Evolutionary conservation across 2,113 vertebrate genomes (phyloP).

Genomic region (Pedetes capensis): DNA sequence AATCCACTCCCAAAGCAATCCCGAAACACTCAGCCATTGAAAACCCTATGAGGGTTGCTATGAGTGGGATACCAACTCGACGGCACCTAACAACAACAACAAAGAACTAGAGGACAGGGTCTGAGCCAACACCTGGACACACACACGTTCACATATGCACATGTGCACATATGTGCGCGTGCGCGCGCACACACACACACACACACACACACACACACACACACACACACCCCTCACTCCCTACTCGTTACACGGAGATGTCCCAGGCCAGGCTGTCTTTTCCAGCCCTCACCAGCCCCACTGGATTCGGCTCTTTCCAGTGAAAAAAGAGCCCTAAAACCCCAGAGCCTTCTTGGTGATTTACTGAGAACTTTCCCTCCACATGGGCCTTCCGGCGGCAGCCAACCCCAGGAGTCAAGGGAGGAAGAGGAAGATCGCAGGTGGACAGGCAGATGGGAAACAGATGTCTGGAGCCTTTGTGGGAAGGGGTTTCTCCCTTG

Average conservation of each 20-base stretch:
- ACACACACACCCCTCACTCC: background rate
- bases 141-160: background rate
- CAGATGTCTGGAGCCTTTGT: constrained; percentile 84
- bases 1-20: no score
- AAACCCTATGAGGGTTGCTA: no score
- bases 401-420: constrained; percentile 23
- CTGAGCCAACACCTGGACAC: background rate
- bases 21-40: no score
- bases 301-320: background rate
- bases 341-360: constrained; percentile 61
- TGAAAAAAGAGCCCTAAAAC: constrained; percentile 73
- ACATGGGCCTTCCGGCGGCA: constrained; percentile 58
- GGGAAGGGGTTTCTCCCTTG: constrained; percentile 7
- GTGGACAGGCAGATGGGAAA: constrained; percentile 83
- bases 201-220: background rate
- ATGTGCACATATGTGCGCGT: no score
- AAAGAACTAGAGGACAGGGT: background rate
- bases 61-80: no score
- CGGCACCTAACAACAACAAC: no score
- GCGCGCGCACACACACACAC: background rate
- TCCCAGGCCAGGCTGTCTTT: background rate
- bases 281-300: constrained; percentile 35
- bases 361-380: constrained; percentile 70
- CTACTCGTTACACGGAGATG: background rate
- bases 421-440: constrained; percentile 50